phyloP scores from a whole-genome alignment of 2,797 vertebrate genomes.

The Dallia pectoralis region DNA sequence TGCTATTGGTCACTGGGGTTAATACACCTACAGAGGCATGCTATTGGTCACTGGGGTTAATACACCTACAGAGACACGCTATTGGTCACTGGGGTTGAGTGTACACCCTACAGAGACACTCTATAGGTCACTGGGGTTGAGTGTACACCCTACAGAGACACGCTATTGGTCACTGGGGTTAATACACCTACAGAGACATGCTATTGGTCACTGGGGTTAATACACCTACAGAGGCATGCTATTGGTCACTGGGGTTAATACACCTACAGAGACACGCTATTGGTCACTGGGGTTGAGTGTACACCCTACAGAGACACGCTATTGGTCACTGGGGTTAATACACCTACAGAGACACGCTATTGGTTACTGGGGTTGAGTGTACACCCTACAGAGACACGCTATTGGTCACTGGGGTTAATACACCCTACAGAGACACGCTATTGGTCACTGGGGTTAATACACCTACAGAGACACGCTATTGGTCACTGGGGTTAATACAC shows the following conservation, averaged over 20 bases:
- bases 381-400: constrained; percentile 75
- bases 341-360: constrained; percentile 73
- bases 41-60: background rate
- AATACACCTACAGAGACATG: constrained; percentile 81
- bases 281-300: constrained; percentile 96
- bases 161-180: constrained; percentile 90
- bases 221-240: constrained; percentile 78
- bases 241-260: background rate
- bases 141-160: constrained; percentile 81
- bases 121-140: constrained; percentile 90
- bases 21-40: constrained; percentile 81
- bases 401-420: constrained; percentile 93
- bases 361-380: constrained; percentile 96
- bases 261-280: no score
- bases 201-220: constrained; percentile 93
- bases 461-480: no score
- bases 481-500: constrained; percentile 97
- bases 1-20: constrained; percentile 90
- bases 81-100: constrained; percentile 94
- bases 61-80: no score
- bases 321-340: constrained; percentile 94
- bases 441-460: no score
- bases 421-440: constrained; percentile 74
- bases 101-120: constrained; percentile 81
- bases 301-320: constrained; percentile 75